These are phyloP conservation scores for Drosophila micromelanica DNA, from an alignment of 1,140 invertebrate species.

Conservation along the genomic window DNA sequence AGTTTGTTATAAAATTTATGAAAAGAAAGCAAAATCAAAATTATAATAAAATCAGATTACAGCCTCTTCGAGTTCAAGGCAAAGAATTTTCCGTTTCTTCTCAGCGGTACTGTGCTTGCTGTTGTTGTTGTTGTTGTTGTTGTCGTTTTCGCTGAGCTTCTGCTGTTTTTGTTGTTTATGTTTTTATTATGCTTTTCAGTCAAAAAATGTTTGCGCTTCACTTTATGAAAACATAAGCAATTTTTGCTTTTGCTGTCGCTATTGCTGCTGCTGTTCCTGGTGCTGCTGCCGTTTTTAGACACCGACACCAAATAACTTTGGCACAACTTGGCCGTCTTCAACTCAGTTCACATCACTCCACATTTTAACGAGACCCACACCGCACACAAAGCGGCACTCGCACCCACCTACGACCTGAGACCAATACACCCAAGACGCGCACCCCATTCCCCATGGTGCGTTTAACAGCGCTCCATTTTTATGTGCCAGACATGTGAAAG, in stretches of 20 bases:
- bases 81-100: constrained; percentile 35
- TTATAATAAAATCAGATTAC: constrained; percentile 83
- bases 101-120: background rate
- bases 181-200: constrained; percentile 79
- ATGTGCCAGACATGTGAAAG: constrained; percentile 80
- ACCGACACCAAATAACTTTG: constrained; percentile 72
- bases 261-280: constrained; percentile 15
- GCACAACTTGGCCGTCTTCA: constrained; percentile 26
- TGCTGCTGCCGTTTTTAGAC: constrained; percentile 54
- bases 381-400: background rate
- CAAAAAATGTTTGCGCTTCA: constrained; percentile 80
- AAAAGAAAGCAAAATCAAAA: constrained; percentile 83
- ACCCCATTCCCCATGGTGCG: constrained; percentile 70
- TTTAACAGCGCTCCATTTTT: constrained; percentile 80
- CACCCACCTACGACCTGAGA: constrained; percentile 22
- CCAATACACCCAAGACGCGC: background rate
- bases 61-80: constrained; percentile 50
- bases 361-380: background rate
- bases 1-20: constrained; percentile 82
- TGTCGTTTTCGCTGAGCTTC: background rate
- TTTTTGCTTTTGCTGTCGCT: constrained; percentile 57
- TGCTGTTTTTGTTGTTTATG: constrained; percentile 47
- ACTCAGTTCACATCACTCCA: constrained; percentile 11
- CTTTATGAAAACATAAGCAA: constrained; percentile 82
- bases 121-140: constrained; percentile 13